Evolutionary conservation across 2,888 invertebrate species (phyloP), one percentile per base, ranked within the genome.

Genomic region (Scaptomyza flava): DNA sequence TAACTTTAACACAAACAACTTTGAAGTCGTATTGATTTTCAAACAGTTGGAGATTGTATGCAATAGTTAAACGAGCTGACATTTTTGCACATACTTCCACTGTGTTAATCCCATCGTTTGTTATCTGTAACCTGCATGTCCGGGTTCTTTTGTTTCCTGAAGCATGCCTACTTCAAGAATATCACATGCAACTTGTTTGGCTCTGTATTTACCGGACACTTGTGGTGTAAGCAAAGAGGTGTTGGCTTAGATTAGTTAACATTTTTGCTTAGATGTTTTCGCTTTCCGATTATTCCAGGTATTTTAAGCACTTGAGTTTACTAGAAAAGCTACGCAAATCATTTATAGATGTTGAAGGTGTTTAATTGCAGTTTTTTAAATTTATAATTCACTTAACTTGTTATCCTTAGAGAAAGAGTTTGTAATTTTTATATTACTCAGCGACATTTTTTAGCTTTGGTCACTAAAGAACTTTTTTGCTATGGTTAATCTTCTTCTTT

Each of bases 11-110:
- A 38, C 46, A 9, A 41, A n/a, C 11, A 33, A 34, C 56, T 53
- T 68, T 77, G 80, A 84, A 82, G 73, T 54, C 66, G 43, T 82
- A 72, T 84, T 43, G 60, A 56, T 60, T 84, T 82, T 45, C 88
- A 71, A 58, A 52, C 64, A 63, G 57, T 34, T 63, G 57, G 34
- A 17, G 8, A n/a, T 14, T 33, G 20, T 8, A 34, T 6, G 31
- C 31, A 41, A 33, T 51, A 27, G 42, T 46, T 41, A 6, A 9
- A 30, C 14, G 17, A 50, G 48, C 27, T 46, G 47, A 50, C 43
- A 20, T 34, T 56, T 27, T 56, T 27, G 23, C 33, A 31, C 34
- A 30, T 17, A 30, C 36, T 20, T 54, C 27, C 58, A 51, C 41
- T 66, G 68, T 56, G 68, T 70, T 84, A 81, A 82, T 87, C 76